Conservation (phyloP, 2,797 vertebrate species). For the Syngnathus rostellatus region DNA sequence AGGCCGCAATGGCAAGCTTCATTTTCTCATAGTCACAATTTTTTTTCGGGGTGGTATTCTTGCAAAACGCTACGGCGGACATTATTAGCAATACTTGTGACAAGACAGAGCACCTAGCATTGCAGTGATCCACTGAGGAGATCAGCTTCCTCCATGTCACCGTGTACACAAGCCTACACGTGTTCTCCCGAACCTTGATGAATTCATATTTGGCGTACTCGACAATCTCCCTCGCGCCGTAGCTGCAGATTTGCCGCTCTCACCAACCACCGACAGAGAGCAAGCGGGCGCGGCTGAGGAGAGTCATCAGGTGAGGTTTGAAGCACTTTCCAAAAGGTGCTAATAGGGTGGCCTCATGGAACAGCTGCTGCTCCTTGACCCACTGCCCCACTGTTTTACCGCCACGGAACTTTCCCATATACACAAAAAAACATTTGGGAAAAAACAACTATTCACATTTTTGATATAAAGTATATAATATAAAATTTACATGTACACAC, state of each 20-base stretch:
- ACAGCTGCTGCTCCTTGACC: slow-evolving; percentile 64
- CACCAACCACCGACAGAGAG: slow-evolving; percentile 22
- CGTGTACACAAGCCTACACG: background rate
- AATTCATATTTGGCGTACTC: slow-evolving; percentile 19
- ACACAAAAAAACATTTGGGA: background rate
- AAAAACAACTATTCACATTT: background rate
- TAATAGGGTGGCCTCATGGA: slow-evolving; percentile 54
- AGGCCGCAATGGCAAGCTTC: slow-evolving; percentile 16
- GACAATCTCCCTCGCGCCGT: slow-evolving; percentile 35
- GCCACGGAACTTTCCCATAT: slow-evolving; percentile 10
- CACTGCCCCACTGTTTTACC: slow-evolving; percentile 17
- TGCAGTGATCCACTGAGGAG: background rate
- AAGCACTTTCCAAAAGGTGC: slow-evolving; percentile 57
- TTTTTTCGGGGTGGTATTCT: slow-evolving; percentile 8
- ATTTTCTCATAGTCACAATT: slow-evolving; percentile 23
- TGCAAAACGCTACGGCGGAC: slow-evolving; percentile 6
- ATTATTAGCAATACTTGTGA: slow-evolving; percentile 19
- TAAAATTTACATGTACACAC: too few species aligned
- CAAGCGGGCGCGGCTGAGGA: slow-evolving; percentile 27
- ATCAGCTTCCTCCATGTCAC: background rate
- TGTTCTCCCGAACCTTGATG: background rate
- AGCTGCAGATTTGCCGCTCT: slow-evolving; percentile 27
- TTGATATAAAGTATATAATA: too few species aligned
- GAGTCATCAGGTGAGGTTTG: slow-evolving; percentile 44
- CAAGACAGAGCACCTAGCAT: background rate